These are phyloP conservation scores for Drosophila ochracea DNA, from an alignment of 2,888 invertebrate species.

Conservation along the genomic window DNA sequence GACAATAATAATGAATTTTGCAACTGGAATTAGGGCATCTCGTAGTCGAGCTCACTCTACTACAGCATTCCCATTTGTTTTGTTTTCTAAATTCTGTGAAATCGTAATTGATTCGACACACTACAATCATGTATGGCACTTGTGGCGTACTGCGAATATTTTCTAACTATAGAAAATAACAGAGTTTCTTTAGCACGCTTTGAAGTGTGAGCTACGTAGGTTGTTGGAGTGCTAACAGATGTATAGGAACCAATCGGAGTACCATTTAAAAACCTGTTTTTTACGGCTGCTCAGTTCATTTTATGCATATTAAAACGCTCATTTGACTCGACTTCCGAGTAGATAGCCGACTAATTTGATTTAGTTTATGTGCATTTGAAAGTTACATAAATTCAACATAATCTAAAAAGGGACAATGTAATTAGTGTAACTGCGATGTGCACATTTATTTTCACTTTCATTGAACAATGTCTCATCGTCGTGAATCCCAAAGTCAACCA, in stretches of 20 bases:
- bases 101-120: slow-evolving; percentile 40
- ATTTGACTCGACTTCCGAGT: background rate
- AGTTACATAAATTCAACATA: background rate
- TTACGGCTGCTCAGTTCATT: slow-evolving; percentile 15
- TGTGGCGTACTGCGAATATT: slow-evolving; percentile 18
- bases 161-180: background rate
- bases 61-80: background rate
- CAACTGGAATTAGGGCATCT: background rate
- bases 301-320: slow-evolving; percentile 21
- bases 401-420: background rate
- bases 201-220: slow-evolving; percentile 1
- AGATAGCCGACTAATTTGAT: background rate
- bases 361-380: background rate
- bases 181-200: background rate
- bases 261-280: slow-evolving; percentile 50
- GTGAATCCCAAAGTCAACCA: background rate
- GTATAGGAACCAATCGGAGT: slow-evolving; percentile 7
- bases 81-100: slow-evolving; percentile 56
- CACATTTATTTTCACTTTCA: background rate
- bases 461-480: slow-evolving; percentile 4
- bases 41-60: background rate
- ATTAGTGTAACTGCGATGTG: background rate
- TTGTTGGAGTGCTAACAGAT: background rate
- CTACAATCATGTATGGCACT: slow-evolving; percentile 5
- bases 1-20: background rate